Evolutionary conservation across 2,113 vertebrate species (phyloP).

Genomic region (Plestiodon gilberti): DNA sequence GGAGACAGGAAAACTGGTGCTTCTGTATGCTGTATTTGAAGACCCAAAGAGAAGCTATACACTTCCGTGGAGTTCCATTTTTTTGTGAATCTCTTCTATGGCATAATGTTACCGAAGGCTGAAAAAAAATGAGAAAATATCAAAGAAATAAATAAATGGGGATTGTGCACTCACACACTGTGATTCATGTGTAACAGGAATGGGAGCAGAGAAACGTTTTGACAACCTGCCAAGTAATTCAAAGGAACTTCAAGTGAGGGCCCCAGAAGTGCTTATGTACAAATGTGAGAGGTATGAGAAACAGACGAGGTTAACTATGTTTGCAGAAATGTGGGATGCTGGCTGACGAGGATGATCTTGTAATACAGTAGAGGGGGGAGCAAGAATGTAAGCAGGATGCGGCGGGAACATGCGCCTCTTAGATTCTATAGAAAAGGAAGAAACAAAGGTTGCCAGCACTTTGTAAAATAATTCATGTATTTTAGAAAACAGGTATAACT

Average conservation of each 20-base stretch:
- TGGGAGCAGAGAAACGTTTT: constrained; percentile 13
- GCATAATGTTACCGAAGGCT: not conserved
- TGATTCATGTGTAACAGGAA: not conserved
- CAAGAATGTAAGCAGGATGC: not conserved
- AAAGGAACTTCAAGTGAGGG: not conserved
- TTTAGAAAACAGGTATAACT: not conserved
- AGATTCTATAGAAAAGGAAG: not conserved
- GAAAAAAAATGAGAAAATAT: not conserved
- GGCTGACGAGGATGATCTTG: not conserved
- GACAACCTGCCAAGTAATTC: constrained; percentile 9
- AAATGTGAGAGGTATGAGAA: constrained; percentile 26
- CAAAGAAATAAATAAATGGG: not conserved
- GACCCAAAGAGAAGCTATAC: not conserved
- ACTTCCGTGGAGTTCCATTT: not conserved
- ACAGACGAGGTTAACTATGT: constrained; percentile 33
- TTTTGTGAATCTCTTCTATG: not conserved
- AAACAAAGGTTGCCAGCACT: not conserved
- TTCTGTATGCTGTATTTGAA: not conserved
- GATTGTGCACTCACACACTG: not conserved
- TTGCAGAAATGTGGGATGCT: not conserved
- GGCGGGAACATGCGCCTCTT: not conserved
- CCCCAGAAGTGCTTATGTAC: constrained; percentile 4
- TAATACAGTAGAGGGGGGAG: not conserved
- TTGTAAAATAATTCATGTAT: not conserved
- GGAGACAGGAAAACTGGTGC: not conserved